A percentile compares a stretch with the other conserved stretches of the same genome.
Evolutionary conservation across 2,888 invertebrate genomes (phyloP).

Genomic region (Cecidostiba fungosa): DNA sequence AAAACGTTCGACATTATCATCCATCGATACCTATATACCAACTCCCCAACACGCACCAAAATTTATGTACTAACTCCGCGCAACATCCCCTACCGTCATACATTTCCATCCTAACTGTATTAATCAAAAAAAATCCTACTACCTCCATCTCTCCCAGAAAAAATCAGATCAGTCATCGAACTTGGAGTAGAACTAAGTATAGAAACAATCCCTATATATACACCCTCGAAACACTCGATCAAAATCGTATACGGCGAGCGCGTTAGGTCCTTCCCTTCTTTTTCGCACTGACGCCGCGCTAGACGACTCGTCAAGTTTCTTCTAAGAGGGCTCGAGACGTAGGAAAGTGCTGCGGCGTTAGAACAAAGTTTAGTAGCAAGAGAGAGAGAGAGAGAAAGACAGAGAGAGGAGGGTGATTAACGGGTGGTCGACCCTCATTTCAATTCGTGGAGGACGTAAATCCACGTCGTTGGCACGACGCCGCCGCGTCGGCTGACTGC

Average conservation of each 20-base stretch:
- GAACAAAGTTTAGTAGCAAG: conserved; percentile 55
- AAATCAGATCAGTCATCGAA: conserved; percentile 49
- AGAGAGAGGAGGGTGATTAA: conserved; percentile 68
- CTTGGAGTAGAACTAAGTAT: conserved; percentile 20
- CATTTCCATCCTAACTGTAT: not conserved
- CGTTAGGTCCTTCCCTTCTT: not conserved
- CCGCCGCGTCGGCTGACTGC: conserved; percentile 27
- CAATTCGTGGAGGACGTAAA: conserved; percentile 73
- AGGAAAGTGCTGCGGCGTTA: conserved; percentile 39
- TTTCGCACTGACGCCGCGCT: not conserved
- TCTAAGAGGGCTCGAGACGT: conserved; percentile 49
- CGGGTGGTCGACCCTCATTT: conserved; percentile 71
- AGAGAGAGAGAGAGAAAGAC: conserved; percentile 57
- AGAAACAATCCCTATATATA: conserved; percentile 42
- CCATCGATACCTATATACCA: not conserved
- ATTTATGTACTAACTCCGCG: conserved; percentile 10
- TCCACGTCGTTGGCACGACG: conserved; percentile 69
- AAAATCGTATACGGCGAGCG: not conserved
- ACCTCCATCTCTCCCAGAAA: not conserved
- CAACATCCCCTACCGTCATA: not conserved
- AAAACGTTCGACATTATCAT: conserved; percentile 21
- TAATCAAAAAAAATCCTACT: not conserved
- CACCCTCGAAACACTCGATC: conserved; percentile 36
- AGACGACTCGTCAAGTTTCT: conserved; percentile 54
- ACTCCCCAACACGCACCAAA: not conserved